A percentile compares a stretch with the other conserved stretches of the same genome.
Evolutionary conservation across 53 echinoderm and acorn worm species (phyloP).

Genomic region (Henricia sp.): DNA sequence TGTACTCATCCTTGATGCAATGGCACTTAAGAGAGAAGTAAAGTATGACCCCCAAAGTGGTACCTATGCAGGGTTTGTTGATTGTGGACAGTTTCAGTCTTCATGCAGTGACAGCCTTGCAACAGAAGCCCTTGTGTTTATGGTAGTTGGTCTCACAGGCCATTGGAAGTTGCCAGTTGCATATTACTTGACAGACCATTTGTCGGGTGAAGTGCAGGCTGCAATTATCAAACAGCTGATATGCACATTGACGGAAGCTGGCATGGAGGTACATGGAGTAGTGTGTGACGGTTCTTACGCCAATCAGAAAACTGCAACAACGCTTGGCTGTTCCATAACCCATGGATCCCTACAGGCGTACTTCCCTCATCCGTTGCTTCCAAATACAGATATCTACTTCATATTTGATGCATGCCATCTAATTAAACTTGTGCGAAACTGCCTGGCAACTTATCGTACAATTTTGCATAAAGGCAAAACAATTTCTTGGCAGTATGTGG

Average conservation of each 20-base stretch:
- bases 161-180: slow-evolving; percentile 69
- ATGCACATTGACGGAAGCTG: slow-evolving; percentile 44
- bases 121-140: slow-evolving; percentile 73
- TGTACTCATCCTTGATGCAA: slow-evolving; percentile 67
- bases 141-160: slow-evolving; percentile 57
- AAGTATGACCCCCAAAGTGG: slow-evolving; percentile 53
- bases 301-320: slow-evolving; percentile 40
- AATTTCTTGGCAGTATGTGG: slow-evolving; percentile 65
- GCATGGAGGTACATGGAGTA: slow-evolving; percentile 48
- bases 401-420: slow-evolving; percentile 77
- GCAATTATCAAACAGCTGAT: slow-evolving; percentile 62
- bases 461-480: slow-evolving; percentile 51
- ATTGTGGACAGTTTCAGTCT: slow-evolving; percentile 60
- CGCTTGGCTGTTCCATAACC: slow-evolving; percentile 27
- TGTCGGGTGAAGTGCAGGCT: slow-evolving; percentile 34
- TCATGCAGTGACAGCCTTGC: slow-evolving; percentile 46
- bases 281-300: slow-evolving; percentile 51
- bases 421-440: slow-evolving; percentile 59
- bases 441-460: slow-evolving; percentile 63
- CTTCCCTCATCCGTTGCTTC: slow-evolving; percentile 62
- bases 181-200: slow-evolving; percentile 58
- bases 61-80: slow-evolving; percentile 66
- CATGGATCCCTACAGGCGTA: background rate
- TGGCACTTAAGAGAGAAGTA: slow-evolving; percentile 73
- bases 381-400: slow-evolving; percentile 59